Conservation (phyloP, 1,140 invertebrate species). For the Littorina saxatilis region DNA sequence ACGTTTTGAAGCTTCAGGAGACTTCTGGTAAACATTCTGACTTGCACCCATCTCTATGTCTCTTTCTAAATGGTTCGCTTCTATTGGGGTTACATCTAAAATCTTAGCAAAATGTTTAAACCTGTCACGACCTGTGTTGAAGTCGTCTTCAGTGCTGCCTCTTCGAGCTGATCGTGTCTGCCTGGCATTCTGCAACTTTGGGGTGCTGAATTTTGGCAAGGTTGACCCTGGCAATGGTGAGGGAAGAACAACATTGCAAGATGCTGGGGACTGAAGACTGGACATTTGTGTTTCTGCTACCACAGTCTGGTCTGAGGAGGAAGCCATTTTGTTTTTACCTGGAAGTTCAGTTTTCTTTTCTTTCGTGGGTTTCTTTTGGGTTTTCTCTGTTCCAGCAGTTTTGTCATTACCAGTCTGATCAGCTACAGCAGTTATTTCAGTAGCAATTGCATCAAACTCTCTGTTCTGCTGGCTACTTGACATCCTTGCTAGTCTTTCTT, state of each 20-base stretch:
- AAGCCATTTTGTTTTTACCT: no score
- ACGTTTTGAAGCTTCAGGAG: no score
- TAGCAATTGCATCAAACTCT: not conserved
- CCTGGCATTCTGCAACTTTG: not conserved
- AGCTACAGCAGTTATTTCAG: not conserved
- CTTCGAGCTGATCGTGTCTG: not conserved
- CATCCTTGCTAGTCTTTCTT: not conserved
- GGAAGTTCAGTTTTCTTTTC: no score
- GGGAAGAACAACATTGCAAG: not conserved
- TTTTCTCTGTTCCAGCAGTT: not conserved
- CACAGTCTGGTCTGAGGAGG: not conserved
- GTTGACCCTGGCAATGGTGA: constrained; percentile 1
- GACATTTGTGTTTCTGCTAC: constrained; percentile 14
- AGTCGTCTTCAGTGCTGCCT: not conserved
- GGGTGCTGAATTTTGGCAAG: constrained; percentile 12
- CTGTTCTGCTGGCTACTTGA: not conserved
- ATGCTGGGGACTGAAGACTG: not conserved
- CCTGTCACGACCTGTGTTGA: no score
- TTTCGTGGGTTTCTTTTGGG: not conserved
- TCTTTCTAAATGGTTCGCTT: no score
- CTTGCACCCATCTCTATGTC: no score
- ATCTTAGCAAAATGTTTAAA: no score
- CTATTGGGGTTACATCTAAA: no score
- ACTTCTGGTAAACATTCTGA: no score
- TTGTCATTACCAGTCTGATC: not conserved